Conservation (phyloP, 23 tunicate species). For the Phallusia fumigata region DNA sequence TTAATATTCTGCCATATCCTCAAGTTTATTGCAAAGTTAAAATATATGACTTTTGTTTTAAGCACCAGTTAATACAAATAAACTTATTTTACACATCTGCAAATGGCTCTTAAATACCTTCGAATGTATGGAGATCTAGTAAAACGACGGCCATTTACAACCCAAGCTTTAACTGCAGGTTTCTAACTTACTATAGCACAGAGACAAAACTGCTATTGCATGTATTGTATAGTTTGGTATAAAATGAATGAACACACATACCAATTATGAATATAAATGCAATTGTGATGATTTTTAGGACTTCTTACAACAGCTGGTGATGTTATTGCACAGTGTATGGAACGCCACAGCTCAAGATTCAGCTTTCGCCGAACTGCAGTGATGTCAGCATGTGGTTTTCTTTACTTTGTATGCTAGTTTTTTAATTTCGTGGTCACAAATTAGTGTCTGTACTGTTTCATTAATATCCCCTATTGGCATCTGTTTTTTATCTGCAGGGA, state of each 20-base stretch:
- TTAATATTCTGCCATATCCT: too few species aligned
- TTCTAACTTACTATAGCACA: too few species aligned
- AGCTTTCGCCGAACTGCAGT: slow-evolving; percentile 45
- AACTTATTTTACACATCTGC: neutral
- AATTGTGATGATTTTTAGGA: slow-evolving; percentile 20
- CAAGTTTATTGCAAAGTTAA: too few species aligned
- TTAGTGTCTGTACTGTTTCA: neutral
- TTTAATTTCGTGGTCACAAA: neutral
- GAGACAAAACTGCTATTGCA: too few species aligned
- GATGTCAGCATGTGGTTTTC: slow-evolving; percentile 58
- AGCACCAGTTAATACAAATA: neutral
- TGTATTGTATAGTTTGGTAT: too few species aligned
- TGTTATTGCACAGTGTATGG: slow-evolving; percentile 50
- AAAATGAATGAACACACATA: too few species aligned
- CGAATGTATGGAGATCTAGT: slow-evolving; percentile 32
- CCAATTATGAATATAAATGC: too few species aligned
- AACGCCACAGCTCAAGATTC: neutral
- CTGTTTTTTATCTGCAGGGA: slow-evolving; percentile 23
- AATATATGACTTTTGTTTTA: too few species aligned
- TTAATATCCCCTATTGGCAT: neutral
- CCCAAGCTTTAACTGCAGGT: slow-evolving; percentile 45
- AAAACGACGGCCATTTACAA: slow-evolving; percentile 25
- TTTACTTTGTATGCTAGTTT: slow-evolving; percentile 39
- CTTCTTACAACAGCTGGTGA: slow-evolving; percentile 58
- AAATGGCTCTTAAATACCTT: slow-evolving; percentile 21